Percentiles rank a stretch among this genome's conserved stretches.
phyloP scores from a whole-genome alignment of 2,797 vertebrate genomes.

The Enteromius radiatus region DNA sequence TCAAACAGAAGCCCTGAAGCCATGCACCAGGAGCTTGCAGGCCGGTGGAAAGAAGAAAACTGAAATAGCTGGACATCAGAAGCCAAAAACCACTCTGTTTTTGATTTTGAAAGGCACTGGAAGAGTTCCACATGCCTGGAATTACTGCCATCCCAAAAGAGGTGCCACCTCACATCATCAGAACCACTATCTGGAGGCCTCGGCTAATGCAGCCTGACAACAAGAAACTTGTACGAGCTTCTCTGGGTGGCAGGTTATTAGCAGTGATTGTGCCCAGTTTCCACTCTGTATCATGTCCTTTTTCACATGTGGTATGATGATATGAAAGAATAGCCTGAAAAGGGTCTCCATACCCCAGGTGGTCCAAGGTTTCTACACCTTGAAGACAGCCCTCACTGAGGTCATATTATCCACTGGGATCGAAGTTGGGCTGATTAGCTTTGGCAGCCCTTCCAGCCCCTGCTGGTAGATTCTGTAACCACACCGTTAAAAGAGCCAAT shows the following conservation, averaged over 20 bases:
- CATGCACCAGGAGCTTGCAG: not conserved
- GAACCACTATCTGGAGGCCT: conserved; percentile 2
- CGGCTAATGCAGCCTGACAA: conserved; percentile 25
- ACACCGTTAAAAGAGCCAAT: not conserved
- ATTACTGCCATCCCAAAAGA: conserved; percentile 16
- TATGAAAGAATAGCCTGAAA: conserved; percentile 3
- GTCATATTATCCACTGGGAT: not conserved
- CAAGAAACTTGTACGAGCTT: conserved; percentile 15
- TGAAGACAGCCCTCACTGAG: not conserved
- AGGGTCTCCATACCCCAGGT: not conserved
- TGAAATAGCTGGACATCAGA: conserved; percentile 31
- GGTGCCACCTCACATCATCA: conserved; percentile 18
- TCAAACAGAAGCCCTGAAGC: not conserved
- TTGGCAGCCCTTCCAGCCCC: not conserved
- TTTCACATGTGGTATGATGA: conserved; percentile 21
- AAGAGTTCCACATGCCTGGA: conserved; percentile 16
- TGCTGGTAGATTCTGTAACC: not conserved
- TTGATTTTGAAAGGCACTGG: conserved; percentile 26
- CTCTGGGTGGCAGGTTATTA: conserved; percentile 36
- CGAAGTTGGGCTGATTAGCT: not conserved
- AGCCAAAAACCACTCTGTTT: conserved; percentile 2
- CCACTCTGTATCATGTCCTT: conserved; percentile 19
- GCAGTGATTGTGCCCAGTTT: conserved; percentile 27
- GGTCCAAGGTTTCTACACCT: not conserved
- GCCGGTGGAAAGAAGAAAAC: not conserved